A percentile compares a stretch with the other conserved stretches of the same genome.
These are phyloP conservation scores for Ramphastos sulfuratus DNA, from an alignment of 2,113 vertebrate species.

Conservation along the genomic window DNA sequence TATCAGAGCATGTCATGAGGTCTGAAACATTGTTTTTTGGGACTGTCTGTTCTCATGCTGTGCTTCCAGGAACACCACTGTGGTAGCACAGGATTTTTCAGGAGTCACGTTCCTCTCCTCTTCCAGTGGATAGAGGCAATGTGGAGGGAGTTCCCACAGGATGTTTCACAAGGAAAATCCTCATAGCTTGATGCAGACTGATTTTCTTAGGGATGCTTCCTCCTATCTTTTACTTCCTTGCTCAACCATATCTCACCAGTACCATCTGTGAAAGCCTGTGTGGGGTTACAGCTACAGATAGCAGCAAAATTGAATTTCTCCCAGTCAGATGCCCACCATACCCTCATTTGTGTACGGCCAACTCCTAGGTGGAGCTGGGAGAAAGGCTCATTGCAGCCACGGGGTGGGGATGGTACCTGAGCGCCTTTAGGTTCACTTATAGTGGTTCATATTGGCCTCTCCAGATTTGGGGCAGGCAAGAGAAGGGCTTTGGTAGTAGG, in stretches of 20 bases:
- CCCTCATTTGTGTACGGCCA: accelerated
- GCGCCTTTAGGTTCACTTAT: background rate
- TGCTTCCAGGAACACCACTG: conserved; percentile 1
- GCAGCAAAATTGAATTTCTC: background rate
- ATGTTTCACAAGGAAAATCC: background rate
- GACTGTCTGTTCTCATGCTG: background rate
- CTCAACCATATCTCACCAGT: background rate
- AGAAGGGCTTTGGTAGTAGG: accelerated
- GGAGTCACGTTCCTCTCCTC: conserved; percentile 21
- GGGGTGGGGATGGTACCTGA: background rate
- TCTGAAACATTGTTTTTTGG: conserved; percentile 26
- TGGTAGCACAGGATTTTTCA: background rate
- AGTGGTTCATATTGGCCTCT: background rate
- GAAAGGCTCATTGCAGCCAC: background rate
- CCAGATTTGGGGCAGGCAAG: background rate
- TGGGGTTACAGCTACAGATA: background rate
- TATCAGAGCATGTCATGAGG: conserved; percentile 24
- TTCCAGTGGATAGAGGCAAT: background rate
- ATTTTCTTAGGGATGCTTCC: background rate
- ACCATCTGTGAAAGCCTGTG: background rate
- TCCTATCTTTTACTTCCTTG: background rate
- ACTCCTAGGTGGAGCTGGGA: background rate
- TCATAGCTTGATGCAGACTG: background rate
- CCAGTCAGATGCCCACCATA: background rate
- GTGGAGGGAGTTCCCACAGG: background rate